Conservation (phyloP, 1,140 invertebrate species). For the Caenorhabditis remanei region DNA sequence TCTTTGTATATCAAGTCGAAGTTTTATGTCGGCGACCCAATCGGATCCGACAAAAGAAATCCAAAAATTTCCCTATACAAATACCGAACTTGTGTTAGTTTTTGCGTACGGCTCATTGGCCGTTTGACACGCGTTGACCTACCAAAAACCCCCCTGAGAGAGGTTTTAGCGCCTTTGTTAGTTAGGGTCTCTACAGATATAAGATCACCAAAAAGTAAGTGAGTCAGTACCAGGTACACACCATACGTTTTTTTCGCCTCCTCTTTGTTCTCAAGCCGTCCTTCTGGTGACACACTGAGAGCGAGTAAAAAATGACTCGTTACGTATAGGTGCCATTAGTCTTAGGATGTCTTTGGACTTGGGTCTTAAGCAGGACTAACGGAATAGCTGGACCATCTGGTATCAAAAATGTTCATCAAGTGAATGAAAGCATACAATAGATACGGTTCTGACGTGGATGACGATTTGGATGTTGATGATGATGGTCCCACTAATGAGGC, state of each 20-base stretch:
- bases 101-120: slow-evolving; percentile 53
- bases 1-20: not conserved
- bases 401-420: not conserved
- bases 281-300: slow-evolving; percentile 35
- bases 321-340: not conserved
- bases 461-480: not conserved
- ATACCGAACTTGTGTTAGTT: slow-evolving; percentile 10
- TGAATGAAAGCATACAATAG: not conserved
- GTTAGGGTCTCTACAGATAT: slow-evolving; percentile 21
- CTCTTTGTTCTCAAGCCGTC: slow-evolving; percentile 54
- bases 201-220: slow-evolving; percentile 48
- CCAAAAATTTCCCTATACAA: slow-evolving; percentile 39
- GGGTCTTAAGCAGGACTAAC: not conserved
- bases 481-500: slow-evolving; percentile 14
- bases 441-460: not conserved
- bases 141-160: not conserved
- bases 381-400: slow-evolving; percentile 10
- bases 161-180: slow-evolving; percentile 42
- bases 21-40: not conserved
- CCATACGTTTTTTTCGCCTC: not conserved
- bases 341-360: not conserved
- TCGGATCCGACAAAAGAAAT: not conserved
- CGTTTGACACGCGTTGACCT: slow-evolving; percentile 51
- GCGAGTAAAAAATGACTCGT: slow-evolving; percentile 37
- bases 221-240: slow-evolving; percentile 52